phyloP scores from a whole-genome alignment of 1,140 invertebrate genomes.

The Eurosta solidaginis region DNA sequence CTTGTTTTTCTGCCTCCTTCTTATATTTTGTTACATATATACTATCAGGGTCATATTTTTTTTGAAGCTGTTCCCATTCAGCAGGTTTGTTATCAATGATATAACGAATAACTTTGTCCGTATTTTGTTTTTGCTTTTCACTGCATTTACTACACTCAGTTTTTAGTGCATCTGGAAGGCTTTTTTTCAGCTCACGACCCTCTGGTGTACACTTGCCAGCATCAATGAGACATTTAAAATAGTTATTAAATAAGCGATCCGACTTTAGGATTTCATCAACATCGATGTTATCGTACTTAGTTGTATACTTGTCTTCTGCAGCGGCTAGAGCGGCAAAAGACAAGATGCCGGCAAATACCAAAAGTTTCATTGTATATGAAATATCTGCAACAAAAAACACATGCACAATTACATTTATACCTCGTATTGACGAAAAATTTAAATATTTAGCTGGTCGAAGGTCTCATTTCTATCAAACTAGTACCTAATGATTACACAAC shows the following conservation, averaged over 20 bases:
- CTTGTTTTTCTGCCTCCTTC: constrained; percentile 56
- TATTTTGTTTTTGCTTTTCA: constrained; percentile 63
- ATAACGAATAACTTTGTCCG: constrained; percentile 63
- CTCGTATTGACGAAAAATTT: neutral
- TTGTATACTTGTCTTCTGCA: constrained; percentile 68
- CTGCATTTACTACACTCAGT: constrained; percentile 69
- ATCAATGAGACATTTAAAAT: constrained; percentile 71
- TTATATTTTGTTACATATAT: constrained; percentile 66
- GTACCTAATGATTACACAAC: too few relatives aligned
- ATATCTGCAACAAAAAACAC: constrained; percentile 4
- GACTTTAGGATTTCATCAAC: constrained; percentile 71
- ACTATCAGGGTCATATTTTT: constrained; percentile 68
- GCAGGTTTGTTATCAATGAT: constrained; percentile 65
- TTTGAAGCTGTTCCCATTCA: constrained; percentile 64
- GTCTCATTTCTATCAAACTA: neutral
- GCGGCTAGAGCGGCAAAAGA: constrained; percentile 57
- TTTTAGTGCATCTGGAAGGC: constrained; percentile 67
- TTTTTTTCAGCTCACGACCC: constrained; percentile 72
- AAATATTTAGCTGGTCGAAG: neutral
- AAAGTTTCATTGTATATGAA: constrained; percentile 32
- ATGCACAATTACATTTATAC: neutral
- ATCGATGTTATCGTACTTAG: constrained; percentile 74
- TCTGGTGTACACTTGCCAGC: constrained; percentile 73
- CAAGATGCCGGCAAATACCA: constrained; percentile 37
- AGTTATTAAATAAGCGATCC: constrained; percentile 69